These are phyloP conservation scores for Cephus pygmeus DNA, from an alignment of 2,888 invertebrate species.

Conservation along the genomic window DNA sequence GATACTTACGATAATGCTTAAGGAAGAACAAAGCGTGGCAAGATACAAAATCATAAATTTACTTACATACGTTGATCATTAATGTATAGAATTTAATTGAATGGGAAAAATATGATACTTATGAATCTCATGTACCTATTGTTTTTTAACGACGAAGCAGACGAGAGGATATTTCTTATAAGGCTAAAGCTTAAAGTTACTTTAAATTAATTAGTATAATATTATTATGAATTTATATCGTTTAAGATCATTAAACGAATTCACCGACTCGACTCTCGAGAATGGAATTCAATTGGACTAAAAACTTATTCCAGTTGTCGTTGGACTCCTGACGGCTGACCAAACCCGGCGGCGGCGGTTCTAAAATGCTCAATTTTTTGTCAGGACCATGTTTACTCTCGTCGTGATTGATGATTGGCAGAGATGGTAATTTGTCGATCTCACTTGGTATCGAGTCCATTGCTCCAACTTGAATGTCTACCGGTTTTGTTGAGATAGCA, in stretches of 20 bases:
- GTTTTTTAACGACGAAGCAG: too few species aligned
- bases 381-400: slow-evolving; percentile 33
- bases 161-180: too few species aligned
- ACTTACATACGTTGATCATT: too few species aligned
- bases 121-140: too few species aligned
- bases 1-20: neutral
- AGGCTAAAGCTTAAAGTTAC: too few species aligned
- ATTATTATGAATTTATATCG: slow-evolving; percentile 16
- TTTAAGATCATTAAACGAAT: slow-evolving; percentile 60
- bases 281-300: slow-evolving; percentile 67
- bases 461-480: slow-evolving; percentile 49
- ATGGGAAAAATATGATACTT: too few species aligned
- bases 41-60: too few species aligned
- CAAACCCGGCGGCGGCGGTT: slow-evolving; percentile 61
- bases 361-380: slow-evolving; percentile 59
- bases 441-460: slow-evolving; percentile 43
- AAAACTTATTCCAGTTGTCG: slow-evolving; percentile 68
- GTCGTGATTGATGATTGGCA: slow-evolving; percentile 47
- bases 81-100: too few species aligned
- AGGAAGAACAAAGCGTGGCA: neutral
- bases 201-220: neutral
- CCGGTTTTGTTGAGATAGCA: slow-evolving; percentile 57
- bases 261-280: slow-evolving; percentile 66
- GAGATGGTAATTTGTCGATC: slow-evolving; percentile 51
- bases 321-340: slow-evolving; percentile 63